Base-by-base conservation (phyloP, 2,888 invertebrate genomes). In the Andrena chrysosceles region DNA sequence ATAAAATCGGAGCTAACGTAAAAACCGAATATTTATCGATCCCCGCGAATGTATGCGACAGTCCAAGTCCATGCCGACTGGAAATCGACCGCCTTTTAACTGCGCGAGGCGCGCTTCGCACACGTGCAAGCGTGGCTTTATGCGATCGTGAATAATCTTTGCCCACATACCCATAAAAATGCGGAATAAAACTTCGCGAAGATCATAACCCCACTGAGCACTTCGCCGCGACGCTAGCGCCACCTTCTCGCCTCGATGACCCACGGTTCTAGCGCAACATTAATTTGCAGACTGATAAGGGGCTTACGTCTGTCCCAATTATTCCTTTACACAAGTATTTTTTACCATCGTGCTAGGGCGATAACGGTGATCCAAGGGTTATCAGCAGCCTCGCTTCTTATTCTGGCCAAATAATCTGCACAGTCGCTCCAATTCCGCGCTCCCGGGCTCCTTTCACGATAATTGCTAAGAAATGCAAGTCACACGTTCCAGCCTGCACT, bases 391-490 rank as follows among this genome's bases (percentile, higher is more conserved):
- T 6, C 16, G 23, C 42, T 33, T 20, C 26, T 56, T 49, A 10
- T 60, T 52, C 8, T 26, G 8, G 13, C 16, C 31, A n/a, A 68
- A 62, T 73, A n/a, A 73, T 67, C 49, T 7, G 54, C 8, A 35
- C 6, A n/a, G 29, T 20, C 48, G 48, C 16, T 35, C 49, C 48
- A 10, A 63, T 63, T 75, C 48, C 16, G 5, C 23, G 42, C 35
- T 48, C 31, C 35, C 2, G 26, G 26, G 23, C 26, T 59, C 64
- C 66, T 74, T 81, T 69, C 69, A 56, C 75, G 60, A 75, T 60
- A 80, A 70, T 79, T 74, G 35, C 49, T 33, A 42, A 74, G 67
- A 66, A 69, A 70, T 48, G 74, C 79, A 49, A 81, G 81, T 81
- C 69, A 63, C 62, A 76, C 76, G 78, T 76, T 23, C 56, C 33